Evolutionary conservation across 2,113 vertebrate species (phyloP).

Genomic region (Cepphus grylle): DNA sequence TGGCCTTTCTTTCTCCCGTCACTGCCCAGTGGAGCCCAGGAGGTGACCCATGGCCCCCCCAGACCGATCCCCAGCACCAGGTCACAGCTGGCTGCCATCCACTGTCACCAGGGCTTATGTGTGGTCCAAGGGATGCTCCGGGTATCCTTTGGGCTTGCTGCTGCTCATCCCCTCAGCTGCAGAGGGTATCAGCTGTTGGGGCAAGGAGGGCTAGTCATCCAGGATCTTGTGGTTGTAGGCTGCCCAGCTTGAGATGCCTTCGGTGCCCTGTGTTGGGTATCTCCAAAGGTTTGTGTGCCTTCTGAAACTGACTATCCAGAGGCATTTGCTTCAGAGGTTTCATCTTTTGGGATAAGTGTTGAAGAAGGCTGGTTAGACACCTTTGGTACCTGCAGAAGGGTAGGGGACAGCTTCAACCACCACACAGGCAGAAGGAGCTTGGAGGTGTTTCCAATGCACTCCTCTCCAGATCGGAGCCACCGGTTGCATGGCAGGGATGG

Average conservation of each 20-base stretch:
- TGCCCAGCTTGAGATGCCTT: neutral
- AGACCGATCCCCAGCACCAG: neutral
- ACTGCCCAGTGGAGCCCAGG: neutral
- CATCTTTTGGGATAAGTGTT: neutral
- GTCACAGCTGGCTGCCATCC: neutral
- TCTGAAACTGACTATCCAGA: neutral
- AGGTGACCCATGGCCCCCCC: neutral
- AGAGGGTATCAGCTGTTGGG: neutral
- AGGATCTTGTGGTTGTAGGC: neutral
- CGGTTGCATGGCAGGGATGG: neutral
- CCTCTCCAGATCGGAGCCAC: neutral
- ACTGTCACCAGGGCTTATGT: accelerated
- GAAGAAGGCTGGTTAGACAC: neutral
- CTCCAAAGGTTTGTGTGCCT: slow-evolving; percentile 22
- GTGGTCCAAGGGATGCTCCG: neutral
- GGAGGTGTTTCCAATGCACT: neutral
- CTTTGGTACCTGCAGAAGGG: neutral
- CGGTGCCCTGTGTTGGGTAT: neutral
- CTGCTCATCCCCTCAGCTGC: neutral
- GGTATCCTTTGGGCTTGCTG: neutral
- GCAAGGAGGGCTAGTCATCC: neutral
- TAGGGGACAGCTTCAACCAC: neutral
- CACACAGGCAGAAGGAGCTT: neutral
- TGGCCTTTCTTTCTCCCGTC: slow-evolving; percentile 9
- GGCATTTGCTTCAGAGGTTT: neutral